These are phyloP conservation scores for Bursaphelenchus okinawaensis DNA, from an alignment of 2,888 invertebrate species.

Conservation along the genomic window DNA sequence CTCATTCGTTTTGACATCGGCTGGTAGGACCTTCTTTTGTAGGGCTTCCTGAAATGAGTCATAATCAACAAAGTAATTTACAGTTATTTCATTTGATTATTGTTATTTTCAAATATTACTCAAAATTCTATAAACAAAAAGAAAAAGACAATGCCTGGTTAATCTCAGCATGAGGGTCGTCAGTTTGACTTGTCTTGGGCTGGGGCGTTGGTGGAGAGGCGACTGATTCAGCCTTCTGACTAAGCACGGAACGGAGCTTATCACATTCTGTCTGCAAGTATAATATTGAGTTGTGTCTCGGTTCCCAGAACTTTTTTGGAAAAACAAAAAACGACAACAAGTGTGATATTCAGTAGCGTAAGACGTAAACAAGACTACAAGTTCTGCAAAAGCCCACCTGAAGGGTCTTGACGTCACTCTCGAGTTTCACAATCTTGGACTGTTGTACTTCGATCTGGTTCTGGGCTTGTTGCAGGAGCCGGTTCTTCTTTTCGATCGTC, in stretches of 20 bases:
- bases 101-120: too few species aligned
- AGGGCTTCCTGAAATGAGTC: conserved; percentile 27
- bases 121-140: too few species aligned
- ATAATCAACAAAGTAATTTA: too few species aligned
- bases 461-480: conserved; percentile 47
- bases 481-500: conserved; percentile 42
- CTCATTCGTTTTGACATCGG: conserved; percentile 1
- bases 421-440: conserved; percentile 58
- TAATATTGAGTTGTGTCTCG: neutral
- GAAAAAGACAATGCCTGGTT: conserved; percentile 51
- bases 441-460: conserved; percentile 56
- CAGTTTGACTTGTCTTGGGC: conserved; percentile 33
- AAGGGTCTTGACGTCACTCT: conserved; percentile 58
- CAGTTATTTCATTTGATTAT: too few species aligned
- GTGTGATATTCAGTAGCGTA: neutral
- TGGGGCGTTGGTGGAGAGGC: conserved; percentile 19
- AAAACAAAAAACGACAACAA: neutral
- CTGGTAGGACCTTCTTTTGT: conserved; percentile 6
- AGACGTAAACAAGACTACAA: conserved; percentile 1
- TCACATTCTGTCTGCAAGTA: conserved; percentile 58
- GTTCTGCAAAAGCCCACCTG: conserved; percentile 35
- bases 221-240: conserved; percentile 59
- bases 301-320: neutral
- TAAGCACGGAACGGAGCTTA: conserved; percentile 62
- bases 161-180: conserved; percentile 58